phyloP scores from a whole-genome alignment of 1,140 invertebrate species.

The Wasmannia auropunctata region DNA sequence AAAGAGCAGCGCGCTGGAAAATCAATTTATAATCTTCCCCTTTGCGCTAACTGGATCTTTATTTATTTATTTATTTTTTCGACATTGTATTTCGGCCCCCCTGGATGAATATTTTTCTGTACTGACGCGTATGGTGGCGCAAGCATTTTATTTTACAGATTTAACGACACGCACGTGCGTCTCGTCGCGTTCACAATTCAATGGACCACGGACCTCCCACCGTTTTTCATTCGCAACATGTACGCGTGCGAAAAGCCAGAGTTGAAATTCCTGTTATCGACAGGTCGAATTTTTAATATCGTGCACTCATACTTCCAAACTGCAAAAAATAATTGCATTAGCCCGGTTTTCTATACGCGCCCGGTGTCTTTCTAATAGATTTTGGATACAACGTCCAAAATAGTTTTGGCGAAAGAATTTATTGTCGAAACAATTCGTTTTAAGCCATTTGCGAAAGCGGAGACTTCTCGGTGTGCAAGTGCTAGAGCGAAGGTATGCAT shows the following conservation, averaged over 20 bases:
- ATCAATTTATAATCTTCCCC: constrained; percentile 1
- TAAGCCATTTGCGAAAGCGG: not conserved
- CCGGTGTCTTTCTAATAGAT: not conserved
- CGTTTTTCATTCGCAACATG: constrained; percentile 51
- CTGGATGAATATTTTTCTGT: not conserved
- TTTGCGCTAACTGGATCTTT: not conserved
- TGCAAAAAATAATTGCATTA: constrained; percentile 51
- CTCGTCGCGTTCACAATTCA: constrained; percentile 40
- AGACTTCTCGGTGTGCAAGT: not conserved
- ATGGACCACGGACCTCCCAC: constrained; percentile 28
- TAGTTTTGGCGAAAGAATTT: not conserved
- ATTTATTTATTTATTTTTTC: not conserved
- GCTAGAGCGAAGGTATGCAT: not conserved
- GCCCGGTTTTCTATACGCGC: constrained; percentile 34
- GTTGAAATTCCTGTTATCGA: constrained; percentile 54
- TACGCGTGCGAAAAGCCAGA: constrained; percentile 41
- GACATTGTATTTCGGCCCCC: not conserved
- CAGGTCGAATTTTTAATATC: constrained; percentile 58
- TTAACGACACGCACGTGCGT: constrained; percentile 27
- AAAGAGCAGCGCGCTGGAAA: not conserved
- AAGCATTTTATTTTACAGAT: constrained; percentile 37
- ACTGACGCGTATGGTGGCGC: not conserved
- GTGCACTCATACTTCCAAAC: constrained; percentile 34
- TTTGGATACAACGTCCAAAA: not conserved
- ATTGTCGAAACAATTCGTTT: constrained; percentile 9